Conservation (phyloP, 2,113 vertebrate species). For the Bambusicola thoracicus region DNA sequence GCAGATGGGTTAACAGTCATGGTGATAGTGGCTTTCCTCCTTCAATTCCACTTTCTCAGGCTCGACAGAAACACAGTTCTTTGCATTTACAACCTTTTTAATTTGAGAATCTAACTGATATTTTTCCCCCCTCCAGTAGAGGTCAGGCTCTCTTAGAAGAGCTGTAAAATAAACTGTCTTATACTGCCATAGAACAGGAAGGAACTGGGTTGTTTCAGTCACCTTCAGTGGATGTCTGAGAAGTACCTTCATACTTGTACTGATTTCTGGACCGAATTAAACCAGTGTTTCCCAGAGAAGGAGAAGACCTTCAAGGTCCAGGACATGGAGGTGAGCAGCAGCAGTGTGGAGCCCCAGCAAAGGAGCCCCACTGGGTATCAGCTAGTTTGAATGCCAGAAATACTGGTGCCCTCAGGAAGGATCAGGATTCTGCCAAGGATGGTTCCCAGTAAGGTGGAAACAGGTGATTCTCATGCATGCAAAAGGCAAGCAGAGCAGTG, state of each 20-base stretch:
- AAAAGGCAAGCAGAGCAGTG: background rate
- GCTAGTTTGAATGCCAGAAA: background rate
- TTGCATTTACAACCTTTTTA: background rate
- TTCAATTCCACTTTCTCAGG: background rate
- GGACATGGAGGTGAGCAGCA: background rate
- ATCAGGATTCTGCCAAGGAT: background rate
- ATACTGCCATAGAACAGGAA: background rate
- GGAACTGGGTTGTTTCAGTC: background rate
- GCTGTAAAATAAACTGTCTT: background rate
- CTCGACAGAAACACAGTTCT: background rate
- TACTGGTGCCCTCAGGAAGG: background rate
- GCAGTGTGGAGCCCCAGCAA: background rate
- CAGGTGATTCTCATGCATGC: too few species aligned
- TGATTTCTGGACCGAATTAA: background rate
- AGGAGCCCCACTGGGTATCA: background rate
- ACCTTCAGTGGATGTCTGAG: background rate
- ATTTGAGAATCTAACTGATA: background rate
- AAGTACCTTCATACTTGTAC: too few species aligned
- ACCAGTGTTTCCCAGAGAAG: background rate
- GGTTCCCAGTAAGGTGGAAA: background rate
- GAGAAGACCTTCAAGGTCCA: background rate
- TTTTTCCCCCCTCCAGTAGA: background rate
- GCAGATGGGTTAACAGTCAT: background rate
- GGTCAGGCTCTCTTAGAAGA: background rate
- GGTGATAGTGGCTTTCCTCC: background rate